phyloP scores from a whole-genome alignment of 2,888 invertebrate genomes.

The Oxycera nigricornis region DNA sequence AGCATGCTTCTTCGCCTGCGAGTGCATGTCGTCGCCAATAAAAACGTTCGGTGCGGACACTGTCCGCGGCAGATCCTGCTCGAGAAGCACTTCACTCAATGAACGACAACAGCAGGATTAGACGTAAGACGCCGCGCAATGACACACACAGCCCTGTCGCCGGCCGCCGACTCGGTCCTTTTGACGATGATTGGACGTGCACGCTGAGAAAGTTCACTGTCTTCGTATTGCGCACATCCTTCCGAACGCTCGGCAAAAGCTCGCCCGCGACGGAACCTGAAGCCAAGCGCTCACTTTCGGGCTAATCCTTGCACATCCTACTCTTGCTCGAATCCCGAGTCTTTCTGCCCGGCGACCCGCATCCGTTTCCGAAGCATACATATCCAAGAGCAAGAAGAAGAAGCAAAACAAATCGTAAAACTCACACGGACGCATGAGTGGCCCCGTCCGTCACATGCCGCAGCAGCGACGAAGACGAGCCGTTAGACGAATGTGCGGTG shows the following conservation, averaged over 20 bases:
- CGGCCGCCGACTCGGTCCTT: background rate
- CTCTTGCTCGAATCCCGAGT: background rate
- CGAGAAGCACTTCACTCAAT: constrained; percentile 28
- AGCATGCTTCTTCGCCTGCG: background rate
- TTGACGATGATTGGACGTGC: constrained; percentile 23
- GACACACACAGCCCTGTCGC: background rate
- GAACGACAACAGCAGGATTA: background rate
- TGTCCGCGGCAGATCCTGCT: background rate
- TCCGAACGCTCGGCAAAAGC: constrained; percentile 10
- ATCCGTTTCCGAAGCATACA: background rate
- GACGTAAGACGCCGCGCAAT: constrained; percentile 20
- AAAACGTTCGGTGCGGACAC: background rate
- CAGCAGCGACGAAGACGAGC: background rate
- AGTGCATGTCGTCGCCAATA: constrained; percentile 3
- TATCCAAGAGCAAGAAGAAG: constrained; percentile 27
- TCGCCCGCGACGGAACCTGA: background rate
- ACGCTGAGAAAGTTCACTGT: background rate
- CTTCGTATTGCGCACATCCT: constrained; percentile 21
- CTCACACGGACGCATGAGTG: constrained; percentile 10
- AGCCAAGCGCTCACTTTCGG: background rate
- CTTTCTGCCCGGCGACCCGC: background rate
- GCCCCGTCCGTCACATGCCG: background rate
- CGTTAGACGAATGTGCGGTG: constrained; percentile 35
- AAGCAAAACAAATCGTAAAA: constrained; percentile 39
- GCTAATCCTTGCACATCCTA: background rate